phyloP scores from a whole-genome alignment of 2,113 vertebrate species.

The Menura novaehollandiae region DNA sequence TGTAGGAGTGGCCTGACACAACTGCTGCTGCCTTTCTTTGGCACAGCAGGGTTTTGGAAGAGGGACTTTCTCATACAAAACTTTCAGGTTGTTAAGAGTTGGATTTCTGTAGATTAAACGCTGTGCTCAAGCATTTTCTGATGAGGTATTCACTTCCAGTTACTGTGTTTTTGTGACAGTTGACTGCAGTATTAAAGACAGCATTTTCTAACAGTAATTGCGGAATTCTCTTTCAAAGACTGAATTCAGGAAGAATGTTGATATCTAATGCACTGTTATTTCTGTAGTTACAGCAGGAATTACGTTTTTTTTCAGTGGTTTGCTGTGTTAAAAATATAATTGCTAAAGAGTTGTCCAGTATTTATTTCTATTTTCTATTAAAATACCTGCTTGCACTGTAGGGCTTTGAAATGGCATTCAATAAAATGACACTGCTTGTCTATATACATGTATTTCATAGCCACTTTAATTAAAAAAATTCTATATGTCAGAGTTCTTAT shows the following conservation, averaged over 20 bases:
- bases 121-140: neutral
- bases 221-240: neutral
- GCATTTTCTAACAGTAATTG: neutral
- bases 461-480: neutral
- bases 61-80: neutral
- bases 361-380: neutral
- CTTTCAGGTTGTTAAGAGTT: neutral
- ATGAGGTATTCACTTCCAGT: neutral
- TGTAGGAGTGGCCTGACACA: fast-evolving
- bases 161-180: neutral
- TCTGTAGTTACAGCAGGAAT: neutral
- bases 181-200: neutral
- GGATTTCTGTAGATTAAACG: neutral
- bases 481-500: neutral
- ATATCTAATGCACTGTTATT: neutral
- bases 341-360: neutral
- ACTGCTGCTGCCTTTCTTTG: neutral
- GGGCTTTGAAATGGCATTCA: neutral
- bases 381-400: neutral
- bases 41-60: neutral
- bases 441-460: neutral
- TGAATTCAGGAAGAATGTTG: neutral
- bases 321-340: neutral
- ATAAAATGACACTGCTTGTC: fast-evolving
- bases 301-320: neutral